Evolutionary conservation across 37 sponge, comb jelly and placozoan genomes (phyloP), one percentile per base, ranked within the genome.

Genomic region (Bolinopsis microptera): DNA sequence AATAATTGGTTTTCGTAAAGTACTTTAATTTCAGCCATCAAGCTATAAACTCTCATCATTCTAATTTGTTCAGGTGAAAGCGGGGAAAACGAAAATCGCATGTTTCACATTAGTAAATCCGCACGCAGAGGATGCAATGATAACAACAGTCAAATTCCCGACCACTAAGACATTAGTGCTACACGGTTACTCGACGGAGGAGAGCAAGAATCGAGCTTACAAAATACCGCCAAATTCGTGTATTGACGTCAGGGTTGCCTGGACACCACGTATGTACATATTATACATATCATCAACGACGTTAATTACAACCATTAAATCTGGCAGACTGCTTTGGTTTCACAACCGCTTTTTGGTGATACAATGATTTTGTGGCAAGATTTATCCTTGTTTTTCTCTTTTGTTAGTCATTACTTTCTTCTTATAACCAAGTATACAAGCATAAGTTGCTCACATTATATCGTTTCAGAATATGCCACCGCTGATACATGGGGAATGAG

Each of bases 401-500:
- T n/a, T n/a, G n/a, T n/a, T n/a, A n/a, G n/a, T n/a, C n/a, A n/a
- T n/a, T n/a, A n/a, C n/a, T n/a, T n/a, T n/a, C n/a, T n/a, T n/a
- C n/a, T n/a, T n/a, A n/a, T n/a, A n/a, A n/a, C n/a, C n/a, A n/a
- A n/a, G n/a, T n/a, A n/a, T n/a, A n/a, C n/a, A n/a, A n/a, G n/a
- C n/a, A n/a, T n/a, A n/a, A n/a, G n/a, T n/a, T n/a, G n/a, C n/a
- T n/a, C n/a, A n/a, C n/a, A n/a, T n/a, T n/a, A n/a, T n/a, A n/a
- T n/a, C n/a, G n/a, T n/a, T n/a, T n/a, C n/a, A n/a, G n/a, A n/a
- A n/a, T n/a, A n/a, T n/a, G n/a, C n/a, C n/a, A n/a, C n/a, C n/a
- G n/a, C n/a, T n/a, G n/a, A n/a, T n/a, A n/a, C n/a, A n/a, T n/a
- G 61, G 0, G 90, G 90, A 38, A 86, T 86, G 90, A 41, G 36